Evolutionary conservation across 2,888 invertebrate genomes (phyloP), one percentile per base, ranked within the genome.

Genomic region (Drosophila glabriapex): DNA sequence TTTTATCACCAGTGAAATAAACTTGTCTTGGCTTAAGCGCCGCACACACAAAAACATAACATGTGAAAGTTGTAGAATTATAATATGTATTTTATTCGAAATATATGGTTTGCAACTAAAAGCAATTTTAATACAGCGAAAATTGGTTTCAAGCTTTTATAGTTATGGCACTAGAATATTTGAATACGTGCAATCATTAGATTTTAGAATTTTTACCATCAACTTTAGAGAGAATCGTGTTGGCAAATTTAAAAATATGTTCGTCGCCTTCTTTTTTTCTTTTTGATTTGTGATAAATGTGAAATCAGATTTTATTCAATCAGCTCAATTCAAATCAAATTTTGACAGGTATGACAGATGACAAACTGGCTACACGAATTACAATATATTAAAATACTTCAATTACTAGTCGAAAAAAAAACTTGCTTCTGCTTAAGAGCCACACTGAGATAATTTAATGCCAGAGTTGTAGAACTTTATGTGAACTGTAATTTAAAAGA

Each of bases 91-190:
- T 25, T 25, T 46, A 46, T 46, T 16, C 4, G 25, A 46, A 25
- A 25, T 46, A 28, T 46, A 9, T 46, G 25, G 16, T 9, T 25
- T 16, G 16, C 25, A 46, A 16, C 25, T 25, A 25, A 46, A 25
- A 46, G 4, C 25, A 25, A 25, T 46, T 46, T 25, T 16, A 25
- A 4, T 16, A 16, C 28, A 19, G 1, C 9, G 7, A 0, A 39
- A 56, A 39, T 29, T 39, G 28, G 29, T 9, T 56, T 37, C 39
- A 28, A 39, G 56, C n/a, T 28, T 10, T 28, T 14, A 25, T 4
- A 39, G 39, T 29, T 56, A n/a, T 39, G 37, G 14, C 39, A 29
- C n/a, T 16, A 39, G n/a, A 39, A 56, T 29, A n/a, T 39, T 56
- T 56, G n/a, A n/a, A 14, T 14, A 14, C 4, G n/a, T 55, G 55